phyloP scores from a whole-genome alignment of 2,888 invertebrate species.

The Mesoligia furuncula region DNA sequence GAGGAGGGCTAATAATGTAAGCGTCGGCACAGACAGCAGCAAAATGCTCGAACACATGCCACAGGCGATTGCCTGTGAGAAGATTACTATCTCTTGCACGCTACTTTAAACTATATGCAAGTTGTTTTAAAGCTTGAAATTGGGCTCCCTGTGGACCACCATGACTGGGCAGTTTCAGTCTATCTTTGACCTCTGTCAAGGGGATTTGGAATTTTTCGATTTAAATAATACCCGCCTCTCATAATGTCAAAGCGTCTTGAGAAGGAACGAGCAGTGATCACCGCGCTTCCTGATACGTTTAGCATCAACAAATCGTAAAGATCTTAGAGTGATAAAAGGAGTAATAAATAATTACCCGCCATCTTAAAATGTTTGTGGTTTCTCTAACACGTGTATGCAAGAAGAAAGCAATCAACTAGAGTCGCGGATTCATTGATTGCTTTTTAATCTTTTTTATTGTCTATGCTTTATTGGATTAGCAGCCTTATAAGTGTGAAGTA shows the following conservation, averaged over 20 bases:
- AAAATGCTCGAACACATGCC: too few species aligned
- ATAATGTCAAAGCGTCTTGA: neutral
- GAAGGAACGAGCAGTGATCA: neutral
- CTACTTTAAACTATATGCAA: too few species aligned
- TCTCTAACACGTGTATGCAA: constrained; percentile 31
- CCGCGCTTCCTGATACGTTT: neutral
- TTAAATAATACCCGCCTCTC: neutral
- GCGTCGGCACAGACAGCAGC: too few species aligned
- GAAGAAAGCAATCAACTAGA: constrained; percentile 37
- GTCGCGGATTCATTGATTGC: constrained; percentile 10
- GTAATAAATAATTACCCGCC: constrained; percentile 11
- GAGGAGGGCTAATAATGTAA: too few species aligned
- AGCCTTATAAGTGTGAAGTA: neutral
- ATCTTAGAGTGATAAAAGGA: neutral
- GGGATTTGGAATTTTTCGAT: neutral
- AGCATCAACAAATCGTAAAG: neutral
- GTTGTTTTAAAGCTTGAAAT: neutral
- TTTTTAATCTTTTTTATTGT: constrained; percentile 1
- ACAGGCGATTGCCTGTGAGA: too few species aligned
- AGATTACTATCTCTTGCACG: too few species aligned
- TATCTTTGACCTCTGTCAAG: neutral
- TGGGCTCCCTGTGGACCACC: too few species aligned
- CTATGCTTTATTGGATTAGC: constrained; percentile 2
- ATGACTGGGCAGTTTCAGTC: neutral
- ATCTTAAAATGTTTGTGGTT: constrained; percentile 19